These are phyloP conservation scores for Mormoops blainvillei DNA, from an alignment of 2,113 vertebrate species.

Conservation along the genomic window DNA sequence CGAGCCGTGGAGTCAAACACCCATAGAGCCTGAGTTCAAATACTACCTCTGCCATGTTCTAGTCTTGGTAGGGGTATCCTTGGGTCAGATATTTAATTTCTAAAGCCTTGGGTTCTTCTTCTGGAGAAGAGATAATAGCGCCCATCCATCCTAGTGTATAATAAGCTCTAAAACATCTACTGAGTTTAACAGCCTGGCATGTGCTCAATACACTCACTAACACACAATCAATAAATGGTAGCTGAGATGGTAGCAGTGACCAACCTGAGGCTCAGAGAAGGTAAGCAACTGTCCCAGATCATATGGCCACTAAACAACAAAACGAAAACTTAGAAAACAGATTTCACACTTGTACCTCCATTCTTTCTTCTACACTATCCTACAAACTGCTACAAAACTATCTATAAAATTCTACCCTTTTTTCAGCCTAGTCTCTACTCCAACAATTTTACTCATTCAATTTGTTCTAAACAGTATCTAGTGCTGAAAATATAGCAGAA, in stretches of 20 bases:
- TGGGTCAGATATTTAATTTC: neutral
- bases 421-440: neutral
- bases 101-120: neutral
- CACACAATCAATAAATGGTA: neutral
- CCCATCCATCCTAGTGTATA: neutral
- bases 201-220: neutral
- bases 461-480: constrained; percentile 6
- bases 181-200: neutral
- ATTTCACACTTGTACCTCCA: neutral
- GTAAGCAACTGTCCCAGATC: neutral
- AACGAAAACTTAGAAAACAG: constrained; percentile 20
- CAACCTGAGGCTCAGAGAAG: neutral
- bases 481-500: neutral
- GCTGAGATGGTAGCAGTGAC: neutral
- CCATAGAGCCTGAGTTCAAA: neutral
- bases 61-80: neutral
- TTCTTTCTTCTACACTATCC: neutral
- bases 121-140: neutral
- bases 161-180: constrained; percentile 4
- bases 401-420: neutral
- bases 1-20: neutral
- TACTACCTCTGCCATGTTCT: neutral
- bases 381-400: neutral
- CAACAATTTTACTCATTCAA: constrained; percentile 16
- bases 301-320: neutral